Base-by-base conservation (phyloP, 2,113 vertebrate species). In the Dicaeum eximium region DNA sequence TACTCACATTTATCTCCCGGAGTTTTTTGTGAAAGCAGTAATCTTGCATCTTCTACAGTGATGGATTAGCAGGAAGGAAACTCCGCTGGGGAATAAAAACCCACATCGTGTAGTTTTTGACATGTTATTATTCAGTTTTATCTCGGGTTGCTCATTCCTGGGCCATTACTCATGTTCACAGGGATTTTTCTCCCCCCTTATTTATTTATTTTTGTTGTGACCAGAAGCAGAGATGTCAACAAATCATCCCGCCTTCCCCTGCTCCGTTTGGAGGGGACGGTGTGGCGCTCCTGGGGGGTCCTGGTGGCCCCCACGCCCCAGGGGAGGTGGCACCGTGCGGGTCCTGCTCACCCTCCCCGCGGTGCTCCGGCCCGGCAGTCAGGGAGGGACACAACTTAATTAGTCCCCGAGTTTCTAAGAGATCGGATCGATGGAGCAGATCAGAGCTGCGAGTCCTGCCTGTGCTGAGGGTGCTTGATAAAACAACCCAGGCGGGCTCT, bases 101-200 rank as follows among this genome's bases (percentile, higher is more conserved):
- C 98, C 97, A 98, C 97, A 97, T 98, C 97, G 97, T 98, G 97
- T 98, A 97, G 96, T 96, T 98, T 98, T 96, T 98, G 98, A 98
- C 97, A 60, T 47, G 95, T 98, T 98, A 98, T 98, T 98, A 98
- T 98, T 98, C 98, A 98, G 97, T 98, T 98, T 98, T 98, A 98
- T 98, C 98, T 98, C 37, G 35, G 57, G 97, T 65, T 97, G 97
- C 97, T 98, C 97, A 90, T 98, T 98, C 97, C 93, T 89, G 96
- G 96, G 90, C 97, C 98, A 98, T 98, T 98, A 98, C 97, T 98
- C 98, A 98, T 98, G 91, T 90, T 98, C 97, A 86, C 83, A 38
- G 95, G 96, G 87, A 95, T 89, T 96, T 95, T 96, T 86, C 80
- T 92, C 74, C 57, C 44, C 83, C 56, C 85, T 85, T 88, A 88